phyloP scores from a whole-genome alignment of 2,888 invertebrate species.

The Dicyrtoma fusca region DNA sequence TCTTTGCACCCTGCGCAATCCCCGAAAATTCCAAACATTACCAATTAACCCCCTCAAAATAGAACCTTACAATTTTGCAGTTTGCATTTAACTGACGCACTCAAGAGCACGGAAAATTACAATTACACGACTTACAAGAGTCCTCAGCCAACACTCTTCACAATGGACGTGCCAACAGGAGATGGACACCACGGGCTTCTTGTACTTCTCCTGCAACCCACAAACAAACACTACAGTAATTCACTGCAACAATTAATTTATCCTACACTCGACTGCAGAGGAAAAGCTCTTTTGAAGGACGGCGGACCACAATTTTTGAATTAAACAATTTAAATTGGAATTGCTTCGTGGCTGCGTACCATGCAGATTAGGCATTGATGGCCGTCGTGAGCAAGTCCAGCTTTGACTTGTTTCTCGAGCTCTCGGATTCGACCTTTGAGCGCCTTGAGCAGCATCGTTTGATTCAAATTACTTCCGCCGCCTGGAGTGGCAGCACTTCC shows the following conservation, averaged over 20 bases:
- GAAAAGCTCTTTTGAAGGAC: too few relatives aligned
- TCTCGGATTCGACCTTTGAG: slow-evolving; percentile 74
- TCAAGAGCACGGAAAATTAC: not conserved
- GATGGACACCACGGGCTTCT: slow-evolving; percentile 85
- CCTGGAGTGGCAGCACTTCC: not conserved
- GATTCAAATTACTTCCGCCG: slow-evolving; percentile 45
- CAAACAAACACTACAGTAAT: not conserved
- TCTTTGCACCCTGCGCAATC: slow-evolving; percentile 73
- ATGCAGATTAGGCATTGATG: slow-evolving; percentile 85
- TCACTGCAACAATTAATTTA: not conserved
- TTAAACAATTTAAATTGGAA: too few relatives aligned
- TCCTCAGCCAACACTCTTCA: slow-evolving; percentile 78
- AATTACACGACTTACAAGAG: slow-evolving; percentile 64
- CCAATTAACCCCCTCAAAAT: not conserved
- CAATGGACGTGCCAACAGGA: slow-evolving; percentile 98
- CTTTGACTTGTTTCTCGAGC: slow-evolving; percentile 67
- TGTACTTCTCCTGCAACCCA: slow-evolving; percentile 70
- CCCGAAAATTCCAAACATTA: not conserved
- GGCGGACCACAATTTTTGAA: too few relatives aligned
- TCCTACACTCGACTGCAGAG: not conserved
- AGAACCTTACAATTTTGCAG: too few relatives aligned
- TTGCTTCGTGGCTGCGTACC: too few relatives aligned
- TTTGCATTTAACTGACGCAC: slow-evolving; percentile 15
- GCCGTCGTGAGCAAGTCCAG: slow-evolving; percentile 57
- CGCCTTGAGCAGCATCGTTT: slow-evolving; percentile 67